phyloP scores from a whole-genome alignment of 2,888 invertebrate species.

The Gari tellinella region DNA sequence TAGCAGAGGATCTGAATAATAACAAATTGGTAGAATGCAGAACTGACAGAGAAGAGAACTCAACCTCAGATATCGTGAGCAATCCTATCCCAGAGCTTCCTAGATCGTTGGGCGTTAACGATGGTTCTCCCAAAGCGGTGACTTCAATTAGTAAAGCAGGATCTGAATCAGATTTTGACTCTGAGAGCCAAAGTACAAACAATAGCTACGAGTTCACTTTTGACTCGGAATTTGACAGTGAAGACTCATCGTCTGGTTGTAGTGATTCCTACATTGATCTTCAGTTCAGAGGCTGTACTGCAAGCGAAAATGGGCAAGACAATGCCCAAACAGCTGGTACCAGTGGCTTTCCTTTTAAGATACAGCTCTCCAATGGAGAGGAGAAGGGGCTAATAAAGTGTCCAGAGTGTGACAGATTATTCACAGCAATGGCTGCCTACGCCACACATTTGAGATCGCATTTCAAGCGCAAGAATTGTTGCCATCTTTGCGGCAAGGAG shows the following conservation, averaged over 20 bases:
- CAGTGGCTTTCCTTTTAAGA: too few relatives aligned
- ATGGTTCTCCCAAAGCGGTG: background rate
- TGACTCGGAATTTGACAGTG: slow-evolving; percentile 10
- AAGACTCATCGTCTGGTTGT: slow-evolving; percentile 13
- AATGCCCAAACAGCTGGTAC: too few relatives aligned
- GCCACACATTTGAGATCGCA: slow-evolving; percentile 72
- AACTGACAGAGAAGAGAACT: background rate
- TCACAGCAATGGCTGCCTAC: slow-evolving; percentile 67
- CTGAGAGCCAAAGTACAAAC: background rate
- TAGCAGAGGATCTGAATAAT: slow-evolving; percentile 43
- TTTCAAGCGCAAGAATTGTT: slow-evolving; percentile 74
- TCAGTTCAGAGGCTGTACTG: too few relatives aligned
- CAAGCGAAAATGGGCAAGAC: too few relatives aligned
- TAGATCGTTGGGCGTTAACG: too few relatives aligned
- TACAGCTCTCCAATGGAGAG: background rate
- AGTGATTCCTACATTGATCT: slow-evolving; percentile 5
- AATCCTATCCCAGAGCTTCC: background rate
- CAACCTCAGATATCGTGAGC: background rate
- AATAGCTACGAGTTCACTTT: too few relatives aligned
- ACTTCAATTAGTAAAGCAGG: background rate
- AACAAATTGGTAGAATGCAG: slow-evolving; percentile 15
- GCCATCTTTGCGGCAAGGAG: slow-evolving; percentile 78
- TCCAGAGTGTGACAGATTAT: slow-evolving; percentile 72
- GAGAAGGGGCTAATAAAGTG: slow-evolving; percentile 63
- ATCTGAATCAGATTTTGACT: background rate